Percentiles rank a stretch among this genome's conserved stretches.
Evolutionary conservation across 2,113 vertebrate species (phyloP).

Genomic region (Phyllostomus discolor): DNA sequence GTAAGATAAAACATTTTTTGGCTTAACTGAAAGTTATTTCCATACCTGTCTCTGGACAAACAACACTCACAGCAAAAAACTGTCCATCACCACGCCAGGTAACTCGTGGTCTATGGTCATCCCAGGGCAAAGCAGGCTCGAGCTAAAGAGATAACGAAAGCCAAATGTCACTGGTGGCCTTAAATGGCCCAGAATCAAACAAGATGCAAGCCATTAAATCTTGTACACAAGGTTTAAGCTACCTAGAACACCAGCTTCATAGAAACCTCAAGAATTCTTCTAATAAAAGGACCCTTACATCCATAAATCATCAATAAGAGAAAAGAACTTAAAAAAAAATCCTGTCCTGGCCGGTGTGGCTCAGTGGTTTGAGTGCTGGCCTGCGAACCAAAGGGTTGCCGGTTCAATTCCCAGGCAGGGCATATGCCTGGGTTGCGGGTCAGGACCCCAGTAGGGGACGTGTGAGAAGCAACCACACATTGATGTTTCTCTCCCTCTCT

Average conservation of each 20-base stretch:
- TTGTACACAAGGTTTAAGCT: neutral
- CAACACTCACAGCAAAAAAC: constrained; percentile 90
- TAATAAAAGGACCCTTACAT: neutral
- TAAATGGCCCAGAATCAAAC: neutral
- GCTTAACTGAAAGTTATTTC: constrained; percentile 10
- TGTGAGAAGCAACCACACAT: too few relatives aligned
- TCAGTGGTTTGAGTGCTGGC: too few relatives aligned
- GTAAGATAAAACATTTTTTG: neutral
- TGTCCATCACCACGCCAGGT: constrained; percentile 97
- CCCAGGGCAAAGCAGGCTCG: constrained; percentile 86
- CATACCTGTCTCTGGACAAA: constrained; percentile 90
- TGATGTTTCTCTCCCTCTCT: too few relatives aligned
- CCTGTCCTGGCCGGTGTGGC: too few relatives aligned
- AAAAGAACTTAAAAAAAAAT: neutral
- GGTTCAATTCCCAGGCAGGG: too few relatives aligned
- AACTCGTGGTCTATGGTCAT: constrained; percentile 86
- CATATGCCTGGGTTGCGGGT: too few relatives aligned
- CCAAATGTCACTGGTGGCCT: neutral
- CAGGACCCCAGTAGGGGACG: too few relatives aligned
- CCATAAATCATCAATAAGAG: neutral
- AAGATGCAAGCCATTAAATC: neutral
- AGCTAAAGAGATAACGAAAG: constrained; percentile 77
- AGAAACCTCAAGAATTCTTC: neutral
- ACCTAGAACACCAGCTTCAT: neutral
- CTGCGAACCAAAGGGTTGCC: too few relatives aligned